phyloP scores from a whole-genome alignment of 2,888 invertebrate genomes.

The Eutolmus rufibarbis region DNA sequence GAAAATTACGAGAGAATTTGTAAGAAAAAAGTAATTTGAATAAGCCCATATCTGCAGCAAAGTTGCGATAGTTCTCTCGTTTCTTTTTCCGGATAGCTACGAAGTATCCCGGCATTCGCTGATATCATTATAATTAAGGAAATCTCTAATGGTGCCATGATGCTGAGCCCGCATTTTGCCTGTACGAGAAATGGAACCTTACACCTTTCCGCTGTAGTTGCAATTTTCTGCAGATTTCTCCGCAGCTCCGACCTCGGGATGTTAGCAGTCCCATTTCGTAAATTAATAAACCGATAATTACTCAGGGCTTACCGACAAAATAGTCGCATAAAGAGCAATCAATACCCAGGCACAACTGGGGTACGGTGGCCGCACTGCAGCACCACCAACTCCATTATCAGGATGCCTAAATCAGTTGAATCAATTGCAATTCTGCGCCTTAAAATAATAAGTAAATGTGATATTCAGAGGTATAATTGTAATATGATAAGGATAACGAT shows the following conservation, averaged over 20 bases:
- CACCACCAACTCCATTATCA: background rate
- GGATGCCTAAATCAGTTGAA: background rate
- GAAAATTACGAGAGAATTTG: background rate
- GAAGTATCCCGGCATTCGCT: background rate
- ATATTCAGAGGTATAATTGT: background rate
- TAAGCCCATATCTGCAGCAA: background rate
- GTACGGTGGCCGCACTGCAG: background rate
- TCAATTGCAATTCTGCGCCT: background rate
- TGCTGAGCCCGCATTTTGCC: background rate
- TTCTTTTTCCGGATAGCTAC: background rate
- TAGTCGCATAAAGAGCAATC: background rate
- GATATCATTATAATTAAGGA: background rate
- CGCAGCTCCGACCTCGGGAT: background rate
- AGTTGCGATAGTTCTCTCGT: background rate
- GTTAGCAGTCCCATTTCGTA: background rate
- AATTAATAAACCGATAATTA: conserved; percentile 28
- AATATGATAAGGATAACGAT: background rate
- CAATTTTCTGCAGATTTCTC: background rate
- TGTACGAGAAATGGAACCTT: background rate
- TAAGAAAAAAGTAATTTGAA: background rate
- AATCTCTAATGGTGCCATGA: background rate
- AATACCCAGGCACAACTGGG: background rate
- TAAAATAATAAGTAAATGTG: background rate
- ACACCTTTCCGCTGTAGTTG: background rate
- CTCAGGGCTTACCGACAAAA: background rate